Percentiles rank a stretch among this genome's conserved stretches.
These are phyloP conservation scores for Anticlea derivata DNA, from an alignment of 2,888 invertebrate genomes.

Conservation along the genomic window DNA sequence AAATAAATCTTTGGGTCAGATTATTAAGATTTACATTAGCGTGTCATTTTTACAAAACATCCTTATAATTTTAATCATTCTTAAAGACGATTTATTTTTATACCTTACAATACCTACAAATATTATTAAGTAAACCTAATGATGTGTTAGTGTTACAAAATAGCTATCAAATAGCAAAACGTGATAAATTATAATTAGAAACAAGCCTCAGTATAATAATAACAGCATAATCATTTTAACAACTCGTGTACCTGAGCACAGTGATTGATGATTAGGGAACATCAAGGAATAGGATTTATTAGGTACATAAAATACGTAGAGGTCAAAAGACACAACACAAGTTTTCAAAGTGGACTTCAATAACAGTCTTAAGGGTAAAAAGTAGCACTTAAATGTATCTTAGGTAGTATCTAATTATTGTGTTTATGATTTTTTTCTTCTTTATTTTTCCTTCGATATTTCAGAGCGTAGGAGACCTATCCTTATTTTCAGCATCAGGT, in stretches of 20 bases:
- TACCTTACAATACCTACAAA: not conserved
- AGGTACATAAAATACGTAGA: conserved; percentile 29
- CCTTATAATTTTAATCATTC: too few relatives aligned
- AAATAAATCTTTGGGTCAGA: too few relatives aligned
- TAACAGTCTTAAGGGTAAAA: conserved; percentile 70
- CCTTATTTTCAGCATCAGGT: too few relatives aligned
- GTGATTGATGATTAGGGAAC: not conserved
- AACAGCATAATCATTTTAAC: not conserved
- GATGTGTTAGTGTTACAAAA: conserved; percentile 17
- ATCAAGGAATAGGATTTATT: conserved; percentile 6
- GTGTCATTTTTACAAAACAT: too few relatives aligned
- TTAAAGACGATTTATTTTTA: not conserved
- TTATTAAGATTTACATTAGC: too few relatives aligned
- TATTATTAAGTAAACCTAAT: conserved; percentile 1
- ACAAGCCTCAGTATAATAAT: not conserved
- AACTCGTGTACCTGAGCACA: not conserved
- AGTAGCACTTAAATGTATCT: conserved; percentile 42
- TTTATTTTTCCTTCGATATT: too few relatives aligned
- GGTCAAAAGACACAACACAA: conserved; percentile 55
- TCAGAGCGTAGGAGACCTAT: too few relatives aligned
- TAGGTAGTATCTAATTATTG: conserved; percentile 52
- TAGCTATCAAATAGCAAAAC: conserved; percentile 21
- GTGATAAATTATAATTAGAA: not conserved
- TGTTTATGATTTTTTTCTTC: conserved; percentile 37
- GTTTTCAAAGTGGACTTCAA: conserved; percentile 58